phyloP scores from a whole-genome alignment of 2,113 vertebrate species.

The Ploceus nigricollis region DNA sequence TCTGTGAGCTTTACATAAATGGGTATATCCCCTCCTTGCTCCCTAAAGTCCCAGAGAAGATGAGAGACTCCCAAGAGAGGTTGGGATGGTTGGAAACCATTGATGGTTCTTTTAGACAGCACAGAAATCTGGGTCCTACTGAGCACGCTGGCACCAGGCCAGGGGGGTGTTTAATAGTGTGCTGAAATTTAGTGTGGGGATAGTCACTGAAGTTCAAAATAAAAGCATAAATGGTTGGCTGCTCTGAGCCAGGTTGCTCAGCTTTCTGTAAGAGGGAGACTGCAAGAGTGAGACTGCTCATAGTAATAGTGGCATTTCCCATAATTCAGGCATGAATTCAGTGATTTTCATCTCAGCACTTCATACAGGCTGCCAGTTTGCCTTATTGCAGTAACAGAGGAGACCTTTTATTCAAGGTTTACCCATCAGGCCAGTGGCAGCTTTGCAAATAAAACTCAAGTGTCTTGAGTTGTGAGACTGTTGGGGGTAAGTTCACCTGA shows the following conservation, averaged over 20 bases:
- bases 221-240: not conserved
- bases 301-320: not conserved
- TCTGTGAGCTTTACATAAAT: fast-evolving
- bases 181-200: not conserved
- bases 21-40: not conserved
- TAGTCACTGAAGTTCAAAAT: not conserved
- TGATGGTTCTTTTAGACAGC: too few species aligned
- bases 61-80: not conserved
- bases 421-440: not conserved
- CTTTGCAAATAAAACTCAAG: not conserved
- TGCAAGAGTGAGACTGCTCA: not conserved
- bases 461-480: not conserved
- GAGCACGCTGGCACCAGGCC: fast-evolving
- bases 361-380: not conserved
- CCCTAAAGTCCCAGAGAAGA: not conserved
- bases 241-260: not conserved
- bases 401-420: not conserved
- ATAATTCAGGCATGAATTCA: not conserved
- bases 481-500: not conserved
- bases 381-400: not conserved
- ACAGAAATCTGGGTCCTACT: not conserved
- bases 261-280: not conserved
- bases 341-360: not conserved
- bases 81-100: too few species aligned
- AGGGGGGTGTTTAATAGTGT: fast-evolving